A percentile compares a stretch with the other conserved stretches of the same genome.
Conservation (phyloP, 2,797 vertebrate genomes). For the Paramormyrops hopkinsi region DNA sequence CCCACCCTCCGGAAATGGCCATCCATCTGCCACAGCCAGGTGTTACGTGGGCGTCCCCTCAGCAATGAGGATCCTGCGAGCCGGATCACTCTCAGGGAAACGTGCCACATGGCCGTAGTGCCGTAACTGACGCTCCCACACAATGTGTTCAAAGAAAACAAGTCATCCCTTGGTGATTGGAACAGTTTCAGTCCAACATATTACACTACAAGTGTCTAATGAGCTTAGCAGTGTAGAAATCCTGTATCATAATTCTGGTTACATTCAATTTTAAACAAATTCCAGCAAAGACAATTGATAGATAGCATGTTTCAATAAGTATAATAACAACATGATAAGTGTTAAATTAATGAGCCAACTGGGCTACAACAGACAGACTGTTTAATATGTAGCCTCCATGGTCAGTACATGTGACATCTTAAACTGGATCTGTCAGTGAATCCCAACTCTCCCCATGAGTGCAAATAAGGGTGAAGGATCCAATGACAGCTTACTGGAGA, state of each 20-base stretch:
- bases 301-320: neutral
- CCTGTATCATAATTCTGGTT: neutral
- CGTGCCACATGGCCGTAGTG: neutral
- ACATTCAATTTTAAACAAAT: neutral
- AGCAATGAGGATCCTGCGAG: neutral
- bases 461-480: neutral
- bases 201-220: neutral
- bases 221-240: neutral
- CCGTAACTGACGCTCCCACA: neutral
- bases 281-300: neutral
- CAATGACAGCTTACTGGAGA: neutral
- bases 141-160: neutral
- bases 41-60: neutral
- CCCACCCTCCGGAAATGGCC: neutral
- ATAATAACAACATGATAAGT: neutral
- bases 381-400: neutral
- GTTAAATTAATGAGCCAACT: neutral
- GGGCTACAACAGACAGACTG: neutral
- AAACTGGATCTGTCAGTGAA: conserved; percentile 7
- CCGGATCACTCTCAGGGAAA: neutral
- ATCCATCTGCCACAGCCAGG: neutral
- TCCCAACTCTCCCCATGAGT: neutral
- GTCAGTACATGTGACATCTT: neutral
- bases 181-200: neutral
- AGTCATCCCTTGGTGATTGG: neutral